Evolutionary conservation across 2,797 vertebrate species (phyloP).

Genomic region (Craterocephalus amniculus): DNA sequence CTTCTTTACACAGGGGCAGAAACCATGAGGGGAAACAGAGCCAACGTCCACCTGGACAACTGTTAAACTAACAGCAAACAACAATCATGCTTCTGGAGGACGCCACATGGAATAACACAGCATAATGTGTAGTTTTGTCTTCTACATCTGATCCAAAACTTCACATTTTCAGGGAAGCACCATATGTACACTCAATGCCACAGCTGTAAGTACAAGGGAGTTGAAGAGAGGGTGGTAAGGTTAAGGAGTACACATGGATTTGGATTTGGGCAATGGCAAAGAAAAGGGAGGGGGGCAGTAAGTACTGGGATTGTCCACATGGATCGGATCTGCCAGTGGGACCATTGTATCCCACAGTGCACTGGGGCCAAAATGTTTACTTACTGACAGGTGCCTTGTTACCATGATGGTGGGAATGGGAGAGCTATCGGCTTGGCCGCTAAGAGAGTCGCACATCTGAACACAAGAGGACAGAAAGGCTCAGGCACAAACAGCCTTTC

Average conservation of each 20-base stretch:
- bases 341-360: slow-evolving; percentile 55
- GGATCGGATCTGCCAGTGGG: slow-evolving; percentile 46
- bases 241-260: slow-evolving; percentile 54
- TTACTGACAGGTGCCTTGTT: slow-evolving; percentile 84
- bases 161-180: slow-evolving; percentile 59
- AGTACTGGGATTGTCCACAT: slow-evolving; percentile 51
- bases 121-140: slow-evolving; percentile 66
- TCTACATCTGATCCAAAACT: slow-evolving; percentile 59
- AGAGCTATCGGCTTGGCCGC: slow-evolving; percentile 77
- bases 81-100: slow-evolving; percentile 48
- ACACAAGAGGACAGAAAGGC: slow-evolving; percentile 84
- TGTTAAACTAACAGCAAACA: slow-evolving; percentile 52
- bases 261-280: slow-evolving; percentile 45
- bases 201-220: slow-evolving; percentile 58
- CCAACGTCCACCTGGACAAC: slow-evolving; percentile 56
- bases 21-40: slow-evolving; percentile 57
- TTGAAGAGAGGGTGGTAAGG: slow-evolving; percentile 65
- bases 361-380: slow-evolving; percentile 74
- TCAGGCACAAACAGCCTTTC: slow-evolving; percentile 65
- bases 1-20: slow-evolving; percentile 40
- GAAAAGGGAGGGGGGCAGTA: slow-evolving; percentile 37
- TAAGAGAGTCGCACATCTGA: slow-evolving; percentile 84
- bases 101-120: slow-evolving; percentile 49
- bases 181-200: slow-evolving; percentile 60
- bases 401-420: slow-evolving; percentile 84